Percentiles rank a stretch among this genome's conserved stretches.
Evolutionary conservation across 2,888 invertebrate species (phyloP).

Genomic region (Agrotis segetum): DNA sequence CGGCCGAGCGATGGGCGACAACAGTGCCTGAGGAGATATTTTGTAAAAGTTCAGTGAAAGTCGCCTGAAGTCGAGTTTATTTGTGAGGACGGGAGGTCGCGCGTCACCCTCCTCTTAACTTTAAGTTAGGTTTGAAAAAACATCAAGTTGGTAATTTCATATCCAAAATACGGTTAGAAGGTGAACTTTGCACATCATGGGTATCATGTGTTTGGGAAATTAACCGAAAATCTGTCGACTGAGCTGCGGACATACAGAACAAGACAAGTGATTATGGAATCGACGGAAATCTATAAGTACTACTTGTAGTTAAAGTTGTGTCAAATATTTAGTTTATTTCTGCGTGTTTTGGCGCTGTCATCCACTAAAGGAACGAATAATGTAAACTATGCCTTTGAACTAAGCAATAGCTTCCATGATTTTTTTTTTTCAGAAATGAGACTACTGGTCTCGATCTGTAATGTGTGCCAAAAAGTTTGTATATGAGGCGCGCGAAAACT

Average conservation of each 20-base stretch:
- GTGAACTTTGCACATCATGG: not conserved
- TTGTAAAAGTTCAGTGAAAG: constrained; percentile 49
- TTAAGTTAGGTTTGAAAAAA: constrained; percentile 41
- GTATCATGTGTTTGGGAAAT: not conserved
- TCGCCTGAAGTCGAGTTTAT: constrained; percentile 46
- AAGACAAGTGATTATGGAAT: too few species aligned
- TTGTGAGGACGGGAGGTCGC: constrained; percentile 27
- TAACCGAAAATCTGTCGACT: not conserved
- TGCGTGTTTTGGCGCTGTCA: not conserved
- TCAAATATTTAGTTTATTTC: not conserved
- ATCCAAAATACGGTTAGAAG: not conserved
- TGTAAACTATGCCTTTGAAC: not conserved
- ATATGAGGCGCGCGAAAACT: constrained; percentile 37
- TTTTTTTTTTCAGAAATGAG: not conserved
- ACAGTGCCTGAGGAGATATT: constrained; percentile 40
- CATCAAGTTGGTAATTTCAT: constrained; percentile 34
- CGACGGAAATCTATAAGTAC: too few species aligned
- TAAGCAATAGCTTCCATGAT: not conserved
- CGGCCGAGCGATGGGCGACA: constrained; percentile 1
- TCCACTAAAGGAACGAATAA: too few species aligned
- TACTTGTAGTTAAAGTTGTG: too few species aligned
- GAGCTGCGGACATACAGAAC: too few species aligned
- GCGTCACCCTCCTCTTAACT: constrained; percentile 28
- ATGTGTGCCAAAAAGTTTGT: constrained; percentile 16
- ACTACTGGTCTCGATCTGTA: constrained; percentile 10